phyloP scores from a whole-genome alignment of 2,888 invertebrate species.

The Leucozona laternaria region DNA sequence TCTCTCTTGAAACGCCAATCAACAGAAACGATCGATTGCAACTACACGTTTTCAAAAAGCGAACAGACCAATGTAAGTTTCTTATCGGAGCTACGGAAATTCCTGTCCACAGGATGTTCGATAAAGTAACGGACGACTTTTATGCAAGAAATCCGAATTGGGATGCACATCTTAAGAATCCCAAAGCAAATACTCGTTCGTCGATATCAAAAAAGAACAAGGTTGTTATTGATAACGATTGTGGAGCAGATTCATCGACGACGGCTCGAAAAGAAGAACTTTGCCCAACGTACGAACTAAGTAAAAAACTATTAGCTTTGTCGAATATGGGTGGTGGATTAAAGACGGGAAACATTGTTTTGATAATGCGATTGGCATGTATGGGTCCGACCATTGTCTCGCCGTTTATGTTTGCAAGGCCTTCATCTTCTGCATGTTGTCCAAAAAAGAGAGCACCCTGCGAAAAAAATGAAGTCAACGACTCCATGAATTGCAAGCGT shows the following conservation, averaged over 20 bases:
- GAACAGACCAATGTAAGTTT: slow-evolving; percentile 82
- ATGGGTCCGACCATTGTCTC: slow-evolving; percentile 82
- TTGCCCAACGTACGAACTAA: slow-evolving; percentile 80
- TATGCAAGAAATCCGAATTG: slow-evolving; percentile 80
- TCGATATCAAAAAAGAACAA: slow-evolving; percentile 49
- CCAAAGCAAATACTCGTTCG: slow-evolving; percentile 70
- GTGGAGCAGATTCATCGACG: slow-evolving; percentile 77
- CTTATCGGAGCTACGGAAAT: slow-evolving; percentile 81
- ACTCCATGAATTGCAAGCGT: slow-evolving; percentile 77
- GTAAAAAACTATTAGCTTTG: slow-evolving; percentile 81
- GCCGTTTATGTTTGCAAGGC: slow-evolving; percentile 79
- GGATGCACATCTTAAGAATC: slow-evolving; percentile 77
- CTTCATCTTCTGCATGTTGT: neutral
- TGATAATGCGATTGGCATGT: slow-evolving; percentile 81
- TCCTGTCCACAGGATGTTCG: slow-evolving; percentile 80
- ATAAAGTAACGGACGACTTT: slow-evolving; percentile 80
- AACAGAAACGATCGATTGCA: slow-evolving; percentile 80
- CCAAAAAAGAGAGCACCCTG: slow-evolving; percentile 65
- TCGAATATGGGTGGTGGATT: slow-evolving; percentile 79
- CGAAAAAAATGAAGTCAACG: slow-evolving; percentile 54
- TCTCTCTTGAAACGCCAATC: slow-evolving; percentile 80
- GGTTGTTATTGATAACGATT: slow-evolving; percentile 77
- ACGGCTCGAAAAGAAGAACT: slow-evolving; percentile 79
- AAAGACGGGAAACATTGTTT: slow-evolving; percentile 82
- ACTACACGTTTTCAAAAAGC: slow-evolving; percentile 82